Percentiles rank a stretch among this genome's conserved stretches.
Conservation (phyloP, 1,140 invertebrate genomes). For the Drosophila kanapiae region DNA sequence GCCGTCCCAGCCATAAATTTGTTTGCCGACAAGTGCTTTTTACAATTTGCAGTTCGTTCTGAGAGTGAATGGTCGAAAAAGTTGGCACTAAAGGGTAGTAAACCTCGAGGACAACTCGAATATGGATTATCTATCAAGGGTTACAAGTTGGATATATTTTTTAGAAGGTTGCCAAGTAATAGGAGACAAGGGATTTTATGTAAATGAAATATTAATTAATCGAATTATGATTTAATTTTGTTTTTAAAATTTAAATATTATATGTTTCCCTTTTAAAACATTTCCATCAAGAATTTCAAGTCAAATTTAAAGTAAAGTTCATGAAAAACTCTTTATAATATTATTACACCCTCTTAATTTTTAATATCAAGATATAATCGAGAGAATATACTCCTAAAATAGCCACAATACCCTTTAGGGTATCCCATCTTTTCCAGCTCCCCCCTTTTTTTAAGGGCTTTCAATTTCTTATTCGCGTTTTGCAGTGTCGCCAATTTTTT, state of each 20-base stretch:
- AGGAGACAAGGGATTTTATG: not conserved
- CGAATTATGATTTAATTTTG: too few relatives aligned
- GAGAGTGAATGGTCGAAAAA: conserved; percentile 42
- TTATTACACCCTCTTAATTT: not conserved
- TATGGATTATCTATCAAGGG: not conserved
- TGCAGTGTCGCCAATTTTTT: conserved; percentile 76
- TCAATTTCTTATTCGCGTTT: conserved; percentile 56
- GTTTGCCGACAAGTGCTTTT: conserved; percentile 71
- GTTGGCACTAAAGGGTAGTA: conserved; percentile 34
- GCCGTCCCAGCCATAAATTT: conserved; percentile 67
- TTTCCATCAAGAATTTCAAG: too few relatives aligned
- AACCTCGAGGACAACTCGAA: not conserved
- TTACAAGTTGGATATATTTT: too few relatives aligned
- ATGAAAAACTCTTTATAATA: too few relatives aligned
- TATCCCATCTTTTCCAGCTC: conserved; percentile 26
- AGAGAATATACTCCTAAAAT: not conserved
- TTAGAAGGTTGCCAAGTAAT: too few relatives aligned
- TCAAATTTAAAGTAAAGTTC: too few relatives aligned
- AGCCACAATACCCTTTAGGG: conserved; percentile 16
- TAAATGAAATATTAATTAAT: too few relatives aligned
- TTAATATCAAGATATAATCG: not conserved
- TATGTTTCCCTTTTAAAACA: too few relatives aligned
- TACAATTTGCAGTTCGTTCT: conserved; percentile 80
- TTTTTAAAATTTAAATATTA: too few relatives aligned
- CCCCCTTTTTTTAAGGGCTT: not conserved